Evolutionary conservation across 2,888 invertebrate genomes (phyloP).

Genomic region (Drosophila atripex): DNA sequence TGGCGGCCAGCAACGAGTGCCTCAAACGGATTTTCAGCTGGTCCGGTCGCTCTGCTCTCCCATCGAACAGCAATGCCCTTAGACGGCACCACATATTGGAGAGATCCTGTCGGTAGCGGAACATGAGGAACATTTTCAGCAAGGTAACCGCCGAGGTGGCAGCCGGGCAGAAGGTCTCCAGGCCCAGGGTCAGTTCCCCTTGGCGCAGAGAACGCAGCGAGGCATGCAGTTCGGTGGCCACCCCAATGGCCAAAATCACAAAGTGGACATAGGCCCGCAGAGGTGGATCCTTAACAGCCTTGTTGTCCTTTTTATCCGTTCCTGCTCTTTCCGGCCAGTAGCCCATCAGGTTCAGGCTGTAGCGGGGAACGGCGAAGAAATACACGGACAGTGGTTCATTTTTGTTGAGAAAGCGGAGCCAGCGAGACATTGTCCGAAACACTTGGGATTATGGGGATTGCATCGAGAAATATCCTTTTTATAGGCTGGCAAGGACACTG

Average conservation of each 20-base stretch:
- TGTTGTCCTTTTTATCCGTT: neutral
- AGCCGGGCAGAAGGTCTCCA: conserved; percentile 78
- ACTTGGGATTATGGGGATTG: neutral
- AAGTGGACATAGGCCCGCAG: conserved; percentile 55
- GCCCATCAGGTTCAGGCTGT: conserved; percentile 67
- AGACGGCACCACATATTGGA: conserved; percentile 50
- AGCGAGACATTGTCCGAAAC: neutral
- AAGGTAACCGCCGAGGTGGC: conserved; percentile 76
- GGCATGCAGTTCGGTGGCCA: conserved; percentile 72
- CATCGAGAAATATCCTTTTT: conserved; percentile 1
- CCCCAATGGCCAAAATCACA: conserved; percentile 66
- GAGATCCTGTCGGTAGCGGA: conserved; percentile 61
- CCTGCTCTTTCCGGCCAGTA: conserved; percentile 70
- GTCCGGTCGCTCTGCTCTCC: neutral
- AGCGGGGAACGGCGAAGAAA: conserved; percentile 67
- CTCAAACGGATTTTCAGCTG: conserved; percentile 41
- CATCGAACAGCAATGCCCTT: conserved; percentile 47
- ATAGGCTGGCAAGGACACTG: neutral
- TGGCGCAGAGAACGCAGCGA: conserved; percentile 37
- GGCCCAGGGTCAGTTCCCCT: conserved; percentile 48
- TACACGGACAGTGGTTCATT: conserved; percentile 56
- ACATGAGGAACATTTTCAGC: conserved; percentile 71
- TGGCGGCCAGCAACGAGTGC: conserved; percentile 55
- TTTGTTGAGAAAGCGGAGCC: conserved; percentile 55
- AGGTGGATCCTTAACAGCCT: neutral